A percentile compares a stretch with the other conserved stretches of the same genome.
These are phyloP conservation scores for Varroa destructor DNA, from an alignment of 1,140 invertebrate species.

Conservation along the genomic window DNA sequence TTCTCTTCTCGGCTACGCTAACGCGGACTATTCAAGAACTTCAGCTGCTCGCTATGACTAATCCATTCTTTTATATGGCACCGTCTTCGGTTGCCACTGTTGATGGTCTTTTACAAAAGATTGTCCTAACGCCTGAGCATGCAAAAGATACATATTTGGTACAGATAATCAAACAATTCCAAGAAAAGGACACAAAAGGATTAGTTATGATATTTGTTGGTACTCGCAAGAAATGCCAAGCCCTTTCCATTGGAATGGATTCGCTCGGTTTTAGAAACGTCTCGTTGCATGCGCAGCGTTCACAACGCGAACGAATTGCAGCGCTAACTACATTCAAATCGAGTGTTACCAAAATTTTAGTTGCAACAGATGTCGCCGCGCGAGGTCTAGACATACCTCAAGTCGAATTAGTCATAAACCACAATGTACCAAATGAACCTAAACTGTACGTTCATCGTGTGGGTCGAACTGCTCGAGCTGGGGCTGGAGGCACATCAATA, in stretches of 20 bases:
- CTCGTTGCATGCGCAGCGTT: slow-evolving; percentile 50
- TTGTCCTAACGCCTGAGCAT: slow-evolving; percentile 72
- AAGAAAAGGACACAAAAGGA: slow-evolving; percentile 53
- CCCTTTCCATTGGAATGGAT: slow-evolving; percentile 68
- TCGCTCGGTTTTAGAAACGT: slow-evolving; percentile 74
- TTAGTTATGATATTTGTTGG: slow-evolving; percentile 85
- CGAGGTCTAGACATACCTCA: slow-evolving; percentile 55
- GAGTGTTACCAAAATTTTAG: slow-evolving; percentile 64
- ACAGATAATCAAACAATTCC: slow-evolving; percentile 65
- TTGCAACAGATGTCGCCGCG: slow-evolving; percentile 92
- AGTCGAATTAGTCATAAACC: slow-evolving; percentile 68
- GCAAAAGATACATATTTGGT: slow-evolving; percentile 86
- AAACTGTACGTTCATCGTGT: slow-evolving; percentile 95
- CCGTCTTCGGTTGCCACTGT: slow-evolving; percentile 60
- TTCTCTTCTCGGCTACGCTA: slow-evolving; percentile 92
- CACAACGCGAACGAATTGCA: slow-evolving; percentile 61
- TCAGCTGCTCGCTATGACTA: slow-evolving; percentile 50
- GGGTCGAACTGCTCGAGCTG: slow-evolving; percentile 85
- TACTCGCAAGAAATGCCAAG: slow-evolving; percentile 76
- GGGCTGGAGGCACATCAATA: slow-evolving; percentile 66
- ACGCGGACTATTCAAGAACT: slow-evolving; percentile 65
- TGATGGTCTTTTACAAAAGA: slow-evolving; percentile 70
- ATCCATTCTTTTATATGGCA: slow-evolving; percentile 42
- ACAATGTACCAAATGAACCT: slow-evolving; percentile 69
- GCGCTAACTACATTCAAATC: slow-evolving; percentile 73